These are phyloP conservation scores for Pipistrellus kuhlii DNA, from an alignment of 2,797 vertebrate genomes.

Conservation along the genomic window DNA sequence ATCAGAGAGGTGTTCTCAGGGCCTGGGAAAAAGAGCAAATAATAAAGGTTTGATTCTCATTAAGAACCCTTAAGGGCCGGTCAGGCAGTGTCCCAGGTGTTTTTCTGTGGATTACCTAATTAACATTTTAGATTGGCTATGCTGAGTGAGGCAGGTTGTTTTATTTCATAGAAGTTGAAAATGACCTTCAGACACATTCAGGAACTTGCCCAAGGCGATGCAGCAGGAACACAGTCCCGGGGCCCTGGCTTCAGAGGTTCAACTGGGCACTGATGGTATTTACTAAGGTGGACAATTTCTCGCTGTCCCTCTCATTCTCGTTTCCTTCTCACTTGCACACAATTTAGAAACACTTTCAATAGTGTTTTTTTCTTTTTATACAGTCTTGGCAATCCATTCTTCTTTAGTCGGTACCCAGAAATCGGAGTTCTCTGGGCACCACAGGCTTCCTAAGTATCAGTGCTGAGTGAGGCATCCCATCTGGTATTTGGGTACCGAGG, in stretches of 20 bases:
- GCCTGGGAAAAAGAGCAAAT: background rate
- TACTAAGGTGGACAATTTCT: background rate
- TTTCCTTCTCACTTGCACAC: background rate
- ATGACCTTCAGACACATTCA: conserved; percentile 69
- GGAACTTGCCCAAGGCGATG: conserved; percentile 63
- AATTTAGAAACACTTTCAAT: background rate
- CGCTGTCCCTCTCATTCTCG: background rate
- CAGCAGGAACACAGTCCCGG: conserved; percentile 19
- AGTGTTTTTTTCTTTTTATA: background rate
- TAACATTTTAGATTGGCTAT: conserved; percentile 47
- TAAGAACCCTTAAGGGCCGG: background rate
- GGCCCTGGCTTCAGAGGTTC: background rate
- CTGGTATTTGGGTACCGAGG: background rate
- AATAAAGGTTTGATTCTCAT: background rate
- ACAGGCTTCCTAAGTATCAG: background rate
- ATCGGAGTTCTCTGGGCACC: background rate
- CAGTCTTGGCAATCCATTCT: background rate
- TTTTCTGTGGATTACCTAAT: conserved; percentile 48
- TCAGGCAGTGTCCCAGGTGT: background rate
- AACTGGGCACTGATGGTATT: conserved; percentile 1
- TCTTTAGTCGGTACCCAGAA: conserved; percentile 22
- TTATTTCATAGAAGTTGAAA: conserved; percentile 74
- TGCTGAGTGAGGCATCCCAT: background rate
- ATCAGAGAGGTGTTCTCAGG: background rate
- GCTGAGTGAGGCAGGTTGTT: conserved; percentile 37